These are phyloP conservation scores for Hemistola chrysoprasaria DNA, from an alignment of 2,888 invertebrate species.

Conservation along the genomic window DNA sequence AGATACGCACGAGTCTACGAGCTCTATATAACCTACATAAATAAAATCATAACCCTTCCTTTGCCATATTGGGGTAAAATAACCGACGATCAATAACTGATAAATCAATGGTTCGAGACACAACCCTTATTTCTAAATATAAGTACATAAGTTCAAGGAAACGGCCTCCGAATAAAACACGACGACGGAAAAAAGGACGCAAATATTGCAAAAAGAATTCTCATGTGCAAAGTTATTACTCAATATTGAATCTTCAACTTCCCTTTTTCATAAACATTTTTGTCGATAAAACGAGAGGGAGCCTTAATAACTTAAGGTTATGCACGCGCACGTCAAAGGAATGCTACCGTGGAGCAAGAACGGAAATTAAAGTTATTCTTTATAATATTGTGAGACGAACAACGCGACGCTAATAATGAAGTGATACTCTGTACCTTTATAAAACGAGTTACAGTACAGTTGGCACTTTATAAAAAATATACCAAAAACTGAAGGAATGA, in stretches of 20 bases:
- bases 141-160: constrained; percentile 3
- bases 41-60: too few species aligned
- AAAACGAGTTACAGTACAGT: too few species aligned
- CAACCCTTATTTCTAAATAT: too few species aligned
- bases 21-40: too few species aligned
- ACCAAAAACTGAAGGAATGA: too few species aligned
- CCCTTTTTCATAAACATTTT: constrained; percentile 9
- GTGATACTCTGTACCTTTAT: too few species aligned
- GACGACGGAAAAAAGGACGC: background rate
- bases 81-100: too few species aligned
- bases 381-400: constrained; percentile 22
- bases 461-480: too few species aligned
- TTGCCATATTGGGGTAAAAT: too few species aligned
- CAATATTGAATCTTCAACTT: constrained; percentile 15
- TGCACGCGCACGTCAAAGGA: constrained; percentile 26
- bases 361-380: constrained; percentile 64
- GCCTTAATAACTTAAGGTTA: constrained; percentile 39
- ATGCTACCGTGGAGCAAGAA: constrained; percentile 52
- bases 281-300: constrained; percentile 14
- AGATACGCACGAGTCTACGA: too few species aligned
- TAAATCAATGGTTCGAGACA: too few species aligned
- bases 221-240: constrained; percentile 12
- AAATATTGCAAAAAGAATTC: constrained; percentile 8
- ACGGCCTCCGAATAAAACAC: constrained; percentile 28
- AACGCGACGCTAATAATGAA: too few species aligned